Evolutionary conservation across 2,113 vertebrate species (phyloP), one percentile per base, ranked within the genome.

Genomic region (Xyrauchen texanus): DNA sequence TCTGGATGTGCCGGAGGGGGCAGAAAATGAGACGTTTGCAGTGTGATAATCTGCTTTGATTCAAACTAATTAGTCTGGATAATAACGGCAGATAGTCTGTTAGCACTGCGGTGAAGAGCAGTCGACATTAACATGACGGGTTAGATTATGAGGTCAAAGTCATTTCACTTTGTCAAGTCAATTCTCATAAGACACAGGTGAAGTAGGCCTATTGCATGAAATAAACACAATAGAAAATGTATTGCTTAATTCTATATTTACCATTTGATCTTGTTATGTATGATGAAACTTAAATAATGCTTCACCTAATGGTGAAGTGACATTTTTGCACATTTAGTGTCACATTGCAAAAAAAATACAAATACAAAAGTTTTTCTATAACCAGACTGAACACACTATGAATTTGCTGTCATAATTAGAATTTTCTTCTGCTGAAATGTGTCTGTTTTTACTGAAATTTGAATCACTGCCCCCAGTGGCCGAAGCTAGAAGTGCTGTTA

Each of bases 31-130:
- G 45, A 49, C 46, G 45, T 61, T 63, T 74, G 16, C 58, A 11
- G 46, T 47, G 71, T 74, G 46, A 9, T 63, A 74, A 74, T 74
- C 58, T 51, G 16, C 72, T 74, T 74, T 74, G 72, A 74, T 74
- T 63, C 21, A 62, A 63, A 34, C 45, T 74, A 63, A 74, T 74
- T 74, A 74, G 15, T 11, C 21, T 74, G 71, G 9, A 47, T 74
- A 52, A 74, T 74, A 12, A 63, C 60, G 13, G 10, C 72, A 51
- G 46, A 3, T 1, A 74, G 34, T 63, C 72, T 74, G 34, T 52
- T 52, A 63, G 58, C 46, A 63, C 45, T n/a, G 58, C 42, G 4
- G 45, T 42, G 46, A 60, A 51, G 46, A 13, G 71, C 34, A 16
- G 1, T 34, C 46, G 16, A 74, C 34, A 34, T 45, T 62, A 49